phyloP scores from a whole-genome alignment of 2,113 vertebrate species.

The Scomber japonicus region DNA sequence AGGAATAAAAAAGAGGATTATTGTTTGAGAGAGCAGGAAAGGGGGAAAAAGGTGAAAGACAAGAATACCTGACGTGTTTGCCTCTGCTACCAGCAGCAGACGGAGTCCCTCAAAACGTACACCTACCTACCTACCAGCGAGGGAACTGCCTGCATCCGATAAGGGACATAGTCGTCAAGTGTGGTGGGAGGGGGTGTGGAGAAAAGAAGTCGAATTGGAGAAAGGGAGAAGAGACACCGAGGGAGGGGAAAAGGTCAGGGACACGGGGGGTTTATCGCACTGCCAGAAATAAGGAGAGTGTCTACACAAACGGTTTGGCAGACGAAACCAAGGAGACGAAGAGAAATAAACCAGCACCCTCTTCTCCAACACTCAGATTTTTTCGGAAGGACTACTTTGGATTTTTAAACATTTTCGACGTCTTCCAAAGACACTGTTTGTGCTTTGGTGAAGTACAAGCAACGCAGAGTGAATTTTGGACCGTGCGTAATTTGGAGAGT shows the following conservation, averaged over 20 bases:
- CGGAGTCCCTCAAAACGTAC: constrained; percentile 66
- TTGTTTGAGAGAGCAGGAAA: constrained; percentile 24
- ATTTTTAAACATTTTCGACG: constrained; percentile 40
- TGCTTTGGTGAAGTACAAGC: constrained; percentile 21
- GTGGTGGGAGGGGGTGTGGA: constrained; percentile 77
- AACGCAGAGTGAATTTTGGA: constrained; percentile 48
- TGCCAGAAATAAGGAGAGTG: constrained; percentile 76
- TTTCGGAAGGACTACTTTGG: constrained; percentile 45
- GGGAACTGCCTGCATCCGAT: constrained; percentile 82
- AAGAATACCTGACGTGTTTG: constrained; percentile 73
- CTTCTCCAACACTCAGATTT: constrained; percentile 10
- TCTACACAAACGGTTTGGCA: constrained; percentile 71
- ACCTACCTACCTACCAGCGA: constrained; percentile 57
- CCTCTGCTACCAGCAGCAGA: constrained; percentile 78
- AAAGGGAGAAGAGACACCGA: constrained; percentile 74
- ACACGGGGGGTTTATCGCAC: constrained; percentile 67
- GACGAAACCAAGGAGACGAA: constrained; percentile 65
- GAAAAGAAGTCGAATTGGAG: constrained; percentile 61
- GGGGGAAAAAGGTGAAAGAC: constrained; percentile 45
- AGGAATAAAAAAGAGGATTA: constrained; percentile 5
- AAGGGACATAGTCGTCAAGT: constrained; percentile 78
- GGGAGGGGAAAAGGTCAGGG: constrained; percentile 78
- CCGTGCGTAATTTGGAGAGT: constrained; percentile 78
- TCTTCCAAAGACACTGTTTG: background rate
- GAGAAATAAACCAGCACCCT: constrained; percentile 60